Evolutionary conservation across 1,140 invertebrate genomes (phyloP), one percentile per base, ranked within the genome.

Genomic region (Parapsyche elsis): DNA sequence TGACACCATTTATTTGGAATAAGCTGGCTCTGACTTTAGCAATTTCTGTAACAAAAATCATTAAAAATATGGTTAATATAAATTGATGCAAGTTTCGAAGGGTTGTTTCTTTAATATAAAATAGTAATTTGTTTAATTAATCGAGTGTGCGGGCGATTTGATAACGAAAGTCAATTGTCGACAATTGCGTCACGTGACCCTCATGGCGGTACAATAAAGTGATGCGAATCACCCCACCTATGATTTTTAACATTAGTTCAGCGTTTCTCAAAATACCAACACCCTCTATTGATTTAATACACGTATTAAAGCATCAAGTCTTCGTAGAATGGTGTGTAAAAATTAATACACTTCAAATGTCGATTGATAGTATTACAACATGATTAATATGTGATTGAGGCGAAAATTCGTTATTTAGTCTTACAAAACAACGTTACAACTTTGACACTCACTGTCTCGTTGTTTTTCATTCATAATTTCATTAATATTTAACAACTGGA

Each of bases 1-100:
- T 96, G 30, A 95, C 94, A 79, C 97, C 97, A 92, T 97, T 98
- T 88, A 99, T 97, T 92, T 99, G 98, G 91, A 99, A 99, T 87
- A 99, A 92, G 88, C 95, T 96, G 81, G 97, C 94, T 86, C 98
- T 94, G 76, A 99, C 98, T 92, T 97, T 97, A 87, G 96, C 96
- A 85, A 99, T 99, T 95, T 99, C 98, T 99, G 94, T 76, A 96
- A 95, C 86, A 88, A 86, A 90, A 90, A 87, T 23, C 45, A 75
- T 14, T 5, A 57, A 21, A 23, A 75, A 59, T 59, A 10, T 59
- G 9, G 53, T 61, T 16, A 67, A 67, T 19, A 19, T 2, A 2
- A 26, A 67, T 19, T 10, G 2, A 1, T 5, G 19, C 5, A 67
- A 67, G 21, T 67, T 5, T 26, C 5, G 19, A 67, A 67, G 19